phyloP scores from a whole-genome alignment of 2,888 invertebrate genomes.

The Exocentrus adspersus region DNA sequence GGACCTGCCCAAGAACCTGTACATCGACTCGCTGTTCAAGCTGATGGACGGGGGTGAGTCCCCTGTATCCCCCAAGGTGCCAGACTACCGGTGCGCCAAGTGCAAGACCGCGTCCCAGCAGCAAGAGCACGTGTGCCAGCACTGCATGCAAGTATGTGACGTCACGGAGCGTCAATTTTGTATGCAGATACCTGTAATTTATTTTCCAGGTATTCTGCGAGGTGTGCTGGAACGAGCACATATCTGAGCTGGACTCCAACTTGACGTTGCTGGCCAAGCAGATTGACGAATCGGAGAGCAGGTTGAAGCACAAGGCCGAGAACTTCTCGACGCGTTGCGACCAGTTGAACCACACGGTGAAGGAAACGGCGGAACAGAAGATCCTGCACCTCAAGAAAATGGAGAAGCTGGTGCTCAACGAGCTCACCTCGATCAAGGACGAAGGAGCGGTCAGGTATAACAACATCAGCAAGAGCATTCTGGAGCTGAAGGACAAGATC shows the following conservation, averaged over 20 bases:
- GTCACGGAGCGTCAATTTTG: too few relatives aligned
- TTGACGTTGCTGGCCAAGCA: slow-evolving; percentile 68
- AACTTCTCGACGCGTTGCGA: slow-evolving; percentile 69
- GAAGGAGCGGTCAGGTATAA: slow-evolving; percentile 64
- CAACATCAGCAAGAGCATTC: slow-evolving; percentile 64
- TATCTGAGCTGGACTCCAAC: slow-evolving; percentile 69
- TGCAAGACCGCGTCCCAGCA: slow-evolving; percentile 58
- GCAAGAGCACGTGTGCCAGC: slow-evolving; percentile 64
- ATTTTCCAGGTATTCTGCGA: slow-evolving; percentile 68
- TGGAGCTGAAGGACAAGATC: slow-evolving; percentile 64
- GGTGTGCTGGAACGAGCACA: slow-evolving; percentile 71
- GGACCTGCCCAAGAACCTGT: slow-evolving; percentile 73
- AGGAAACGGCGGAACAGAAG: slow-evolving; percentile 66
- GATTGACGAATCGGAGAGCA: slow-evolving; percentile 65
- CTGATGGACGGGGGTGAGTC: slow-evolving; percentile 61
- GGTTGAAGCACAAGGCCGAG: slow-evolving; percentile 68
- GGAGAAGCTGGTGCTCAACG: slow-evolving; percentile 63
- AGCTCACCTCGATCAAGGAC: slow-evolving; percentile 63
- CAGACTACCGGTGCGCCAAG: slow-evolving; percentile 56
- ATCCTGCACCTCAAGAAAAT: slow-evolving; percentile 64
- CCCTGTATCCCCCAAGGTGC: slow-evolving; percentile 31
- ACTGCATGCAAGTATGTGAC: slow-evolving; percentile 74
- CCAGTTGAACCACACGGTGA: slow-evolving; percentile 67
- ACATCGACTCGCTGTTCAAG: slow-evolving; percentile 71
- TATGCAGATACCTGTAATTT: too few relatives aligned